Conservation (phyloP, 2,797 vertebrate genomes). For the Chelidonichthys spinosus region DNA sequence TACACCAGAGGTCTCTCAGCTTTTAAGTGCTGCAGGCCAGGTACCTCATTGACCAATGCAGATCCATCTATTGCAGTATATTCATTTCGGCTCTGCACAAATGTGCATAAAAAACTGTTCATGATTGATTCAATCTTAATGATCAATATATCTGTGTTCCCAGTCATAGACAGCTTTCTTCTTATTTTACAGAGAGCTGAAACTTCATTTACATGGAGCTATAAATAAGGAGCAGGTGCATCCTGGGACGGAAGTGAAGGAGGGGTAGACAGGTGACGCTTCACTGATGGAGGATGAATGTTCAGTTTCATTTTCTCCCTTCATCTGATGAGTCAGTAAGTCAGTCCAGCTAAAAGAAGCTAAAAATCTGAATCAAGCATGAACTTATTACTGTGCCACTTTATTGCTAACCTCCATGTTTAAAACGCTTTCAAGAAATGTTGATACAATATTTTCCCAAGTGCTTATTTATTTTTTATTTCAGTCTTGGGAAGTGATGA, state of each 20-base stretch:
- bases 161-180: background rate
- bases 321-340: background rate
- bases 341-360: background rate
- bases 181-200: background rate
- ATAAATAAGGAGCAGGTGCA: conserved; percentile 49
- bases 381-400: background rate
- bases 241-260: conserved; percentile 37
- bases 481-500: background rate
- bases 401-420: background rate
- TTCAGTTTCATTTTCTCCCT: conserved; percentile 1
- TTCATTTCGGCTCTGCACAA: background rate
- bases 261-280: conserved; percentile 26
- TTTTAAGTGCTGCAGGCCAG: too few species aligned
- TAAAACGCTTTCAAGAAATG: too few species aligned
- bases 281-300: conserved; percentile 22
- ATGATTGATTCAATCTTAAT: background rate
- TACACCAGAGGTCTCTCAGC: too few species aligned
- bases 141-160: conserved; percentile 17
- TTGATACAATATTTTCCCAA: background rate
- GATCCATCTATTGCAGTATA: background rate
- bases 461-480: background rate
- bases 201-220: conserved; percentile 33
- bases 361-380: background rate
- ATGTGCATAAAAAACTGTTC: background rate
- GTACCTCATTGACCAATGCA: too few species aligned